Evolutionary conservation across 1,140 invertebrate species (phyloP).

Genomic region (Ooceraea biroi): DNA sequence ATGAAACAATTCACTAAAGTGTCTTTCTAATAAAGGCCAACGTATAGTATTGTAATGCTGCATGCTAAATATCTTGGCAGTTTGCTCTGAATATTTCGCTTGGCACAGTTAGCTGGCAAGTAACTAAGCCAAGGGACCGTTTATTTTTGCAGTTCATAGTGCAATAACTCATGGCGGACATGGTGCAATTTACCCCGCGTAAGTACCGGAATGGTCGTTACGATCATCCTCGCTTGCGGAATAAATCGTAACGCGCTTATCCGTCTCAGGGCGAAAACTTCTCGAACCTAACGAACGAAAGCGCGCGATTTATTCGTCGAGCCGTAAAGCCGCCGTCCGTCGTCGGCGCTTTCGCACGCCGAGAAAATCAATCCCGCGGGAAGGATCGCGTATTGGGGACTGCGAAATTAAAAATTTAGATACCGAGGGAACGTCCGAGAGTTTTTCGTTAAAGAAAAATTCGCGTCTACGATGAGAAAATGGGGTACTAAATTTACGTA

Average conservation of each 20-base stretch:
- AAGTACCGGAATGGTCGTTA: conserved; percentile 36
- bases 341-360: not conserved
- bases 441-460: conserved; percentile 59
- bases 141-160: conserved; percentile 72
- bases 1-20: not conserved
- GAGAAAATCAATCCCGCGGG: conserved; percentile 56
- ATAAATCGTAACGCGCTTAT: conserved; percentile 60
- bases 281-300: conserved; percentile 40
- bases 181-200: conserved; percentile 52
- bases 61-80: conserved; percentile 66
- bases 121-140: conserved; percentile 70
- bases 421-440: conserved; percentile 38
- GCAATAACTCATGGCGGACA: conserved; percentile 67
- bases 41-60: not conserved
- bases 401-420: conserved; percentile 59
- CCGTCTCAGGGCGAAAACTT: conserved; percentile 38
- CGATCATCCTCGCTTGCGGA: conserved; percentile 22
- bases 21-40: conserved; percentile 7
- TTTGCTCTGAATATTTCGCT: conserved; percentile 70
- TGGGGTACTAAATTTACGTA: conserved; percentile 46
- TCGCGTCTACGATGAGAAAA: conserved; percentile 53
- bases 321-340: not conserved
- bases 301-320: conserved; percentile 46
- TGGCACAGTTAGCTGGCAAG: conserved; percentile 74
- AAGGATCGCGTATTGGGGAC: conserved; percentile 39